Conservation (phyloP, 1,140 invertebrate species). For the Paraescarpia echinospica region DNA sequence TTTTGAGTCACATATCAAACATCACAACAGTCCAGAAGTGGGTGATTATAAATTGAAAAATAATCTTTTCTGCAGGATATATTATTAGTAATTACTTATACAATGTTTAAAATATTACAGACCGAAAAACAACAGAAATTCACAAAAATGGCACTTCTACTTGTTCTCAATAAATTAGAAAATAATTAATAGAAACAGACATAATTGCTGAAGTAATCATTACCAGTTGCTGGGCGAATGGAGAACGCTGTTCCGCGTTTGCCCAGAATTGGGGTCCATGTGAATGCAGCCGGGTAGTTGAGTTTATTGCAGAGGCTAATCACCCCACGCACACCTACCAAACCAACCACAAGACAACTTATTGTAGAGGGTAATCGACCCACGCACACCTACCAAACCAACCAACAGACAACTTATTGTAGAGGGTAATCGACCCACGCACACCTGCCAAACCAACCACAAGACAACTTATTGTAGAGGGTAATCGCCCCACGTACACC, state of each 20-base stretch:
- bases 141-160: background rate
- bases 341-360: background rate
- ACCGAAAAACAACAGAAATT: background rate
- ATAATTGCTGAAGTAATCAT: background rate
- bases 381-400: no score
- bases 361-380: no score
- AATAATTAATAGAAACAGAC: background rate
- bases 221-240: conserved; percentile 54
- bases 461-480: no score
- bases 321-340: conserved; percentile 49
- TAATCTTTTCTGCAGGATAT: background rate
- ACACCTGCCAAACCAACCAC: no score
- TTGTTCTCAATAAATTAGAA: background rate
- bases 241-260: conserved; percentile 58
- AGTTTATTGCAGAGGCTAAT: conserved; percentile 53
- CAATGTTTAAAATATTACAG: background rate
- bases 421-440: background rate
- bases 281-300: conserved; percentile 56
- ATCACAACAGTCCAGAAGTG: background rate
- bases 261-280: conserved; percentile 52
- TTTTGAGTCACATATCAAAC: background rate
- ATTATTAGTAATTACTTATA: background rate
- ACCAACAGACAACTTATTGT: no score
- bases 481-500: no score
- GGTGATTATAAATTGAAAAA: background rate